Evolutionary conservation across 2,797 vertebrate species (phyloP).

Genomic region (Hemibagrus guttatus): DNA sequence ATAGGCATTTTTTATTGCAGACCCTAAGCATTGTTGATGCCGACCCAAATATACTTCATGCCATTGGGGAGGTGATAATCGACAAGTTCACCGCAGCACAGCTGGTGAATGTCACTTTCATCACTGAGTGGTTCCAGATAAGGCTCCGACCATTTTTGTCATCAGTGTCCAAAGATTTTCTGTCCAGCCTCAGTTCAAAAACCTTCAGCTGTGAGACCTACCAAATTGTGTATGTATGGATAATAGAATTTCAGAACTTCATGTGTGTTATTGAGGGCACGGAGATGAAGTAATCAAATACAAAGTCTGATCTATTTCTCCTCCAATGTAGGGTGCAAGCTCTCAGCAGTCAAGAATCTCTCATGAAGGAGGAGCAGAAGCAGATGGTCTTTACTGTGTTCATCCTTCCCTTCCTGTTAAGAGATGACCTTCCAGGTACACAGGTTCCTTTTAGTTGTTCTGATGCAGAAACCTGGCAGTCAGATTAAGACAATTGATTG

Average conservation of each 20-base stretch:
- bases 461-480: background rate
- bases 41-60: conserved; percentile 55
- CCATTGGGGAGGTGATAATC: conserved; percentile 57
- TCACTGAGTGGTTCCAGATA: conserved; percentile 55
- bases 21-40: background rate
- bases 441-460: background rate
- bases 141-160: conserved; percentile 55
- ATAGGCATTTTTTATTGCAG: conserved; percentile 30
- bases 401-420: conserved; percentile 53
- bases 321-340: conserved; percentile 16
- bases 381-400: conserved; percentile 48
- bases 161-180: conserved; percentile 56
- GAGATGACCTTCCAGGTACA: conserved; percentile 60
- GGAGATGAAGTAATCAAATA: background rate
- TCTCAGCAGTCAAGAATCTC: conserved; percentile 6
- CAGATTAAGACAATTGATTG: background rate
- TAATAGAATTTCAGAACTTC: background rate
- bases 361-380: conserved; percentile 46
- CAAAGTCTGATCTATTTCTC: background rate
- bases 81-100: conserved; percentile 51
- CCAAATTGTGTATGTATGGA: conserved; percentile 58
- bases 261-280: background rate
- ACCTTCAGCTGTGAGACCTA: conserved; percentile 62
- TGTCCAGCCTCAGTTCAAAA: conserved; percentile 57
- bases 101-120: conserved; percentile 42